A percentile compares a stretch with the other conserved stretches of the same genome.
Conservation (phyloP, 2,888 invertebrate species). For the Aphodius sticticus region DNA sequence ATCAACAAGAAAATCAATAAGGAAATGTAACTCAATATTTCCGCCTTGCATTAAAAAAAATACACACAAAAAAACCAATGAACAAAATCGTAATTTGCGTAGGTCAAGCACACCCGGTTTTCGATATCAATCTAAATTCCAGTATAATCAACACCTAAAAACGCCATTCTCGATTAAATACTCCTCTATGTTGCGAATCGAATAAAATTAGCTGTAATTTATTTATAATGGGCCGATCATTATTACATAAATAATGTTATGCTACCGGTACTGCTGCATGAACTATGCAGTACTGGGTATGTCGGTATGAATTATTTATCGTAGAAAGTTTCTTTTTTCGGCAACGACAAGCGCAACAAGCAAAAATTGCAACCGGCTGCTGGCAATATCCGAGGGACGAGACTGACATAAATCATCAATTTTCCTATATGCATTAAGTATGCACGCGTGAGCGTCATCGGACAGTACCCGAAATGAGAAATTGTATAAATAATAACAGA, state of each 20-base stretch:
- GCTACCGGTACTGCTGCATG: neutral
- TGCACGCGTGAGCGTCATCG: neutral
- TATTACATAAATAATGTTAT: neutral
- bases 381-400: neutral
- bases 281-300: neutral
- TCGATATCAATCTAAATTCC: neutral
- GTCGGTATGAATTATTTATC: neutral
- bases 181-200: neutral
- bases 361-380: neutral
- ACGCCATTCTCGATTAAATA: neutral
- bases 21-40: neutral
- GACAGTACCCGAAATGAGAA: neutral
- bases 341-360: neutral
- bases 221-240: neutral
- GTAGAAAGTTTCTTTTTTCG: slow-evolving; percentile 4
- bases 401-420: neutral
- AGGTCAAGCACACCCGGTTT: neutral
- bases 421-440: neutral
- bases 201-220: slow-evolving; percentile 4
- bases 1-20: neutral
- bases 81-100: neutral
- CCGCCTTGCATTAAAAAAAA: neutral
- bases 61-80: neutral
- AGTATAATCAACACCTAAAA: neutral
- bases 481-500: neutral